Conservation (phyloP, 2,113 vertebrate species). For the Tyrannus savana region DNA sequence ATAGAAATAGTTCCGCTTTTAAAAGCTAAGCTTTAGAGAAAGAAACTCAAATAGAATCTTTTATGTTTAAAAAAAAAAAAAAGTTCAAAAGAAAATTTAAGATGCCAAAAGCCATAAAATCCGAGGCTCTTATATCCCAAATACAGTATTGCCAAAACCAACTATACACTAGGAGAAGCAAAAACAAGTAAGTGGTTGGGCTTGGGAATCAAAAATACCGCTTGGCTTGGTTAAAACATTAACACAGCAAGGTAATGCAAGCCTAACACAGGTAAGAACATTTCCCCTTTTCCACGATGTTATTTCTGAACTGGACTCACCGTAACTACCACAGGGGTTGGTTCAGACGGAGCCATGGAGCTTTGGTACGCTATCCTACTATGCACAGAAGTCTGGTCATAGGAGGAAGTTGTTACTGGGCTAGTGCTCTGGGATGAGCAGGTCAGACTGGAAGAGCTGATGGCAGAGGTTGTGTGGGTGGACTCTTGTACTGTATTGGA, state of each 20-base stretch:
- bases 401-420: conserved; percentile 73
- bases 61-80: not conserved
- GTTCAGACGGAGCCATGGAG: conserved; percentile 59
- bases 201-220: not conserved
- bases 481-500: conserved; percentile 77
- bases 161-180: not conserved
- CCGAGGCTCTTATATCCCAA: not conserved
- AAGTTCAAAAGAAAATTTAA: not conserved
- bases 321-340: conserved; percentile 46
- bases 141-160: not conserved
- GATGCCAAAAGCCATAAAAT: not conserved
- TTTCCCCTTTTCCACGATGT: not conserved
- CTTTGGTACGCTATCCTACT: conserved; percentile 78
- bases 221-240: not conserved
- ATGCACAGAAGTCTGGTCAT: conserved; percentile 77
- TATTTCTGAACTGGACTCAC: conserved; percentile 54
- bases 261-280: not conserved
- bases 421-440: conserved; percentile 74
- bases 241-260: not conserved
- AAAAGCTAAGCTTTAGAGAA: not conserved
- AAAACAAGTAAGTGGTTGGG: not conserved
- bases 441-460: conserved; percentile 75
- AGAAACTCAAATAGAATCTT: not conserved
- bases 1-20: not conserved
- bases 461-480: conserved; percentile 71